Evolutionary conservation across 2,797 vertebrate species (phyloP).

Genomic region (Fistularia commersonii): DNA sequence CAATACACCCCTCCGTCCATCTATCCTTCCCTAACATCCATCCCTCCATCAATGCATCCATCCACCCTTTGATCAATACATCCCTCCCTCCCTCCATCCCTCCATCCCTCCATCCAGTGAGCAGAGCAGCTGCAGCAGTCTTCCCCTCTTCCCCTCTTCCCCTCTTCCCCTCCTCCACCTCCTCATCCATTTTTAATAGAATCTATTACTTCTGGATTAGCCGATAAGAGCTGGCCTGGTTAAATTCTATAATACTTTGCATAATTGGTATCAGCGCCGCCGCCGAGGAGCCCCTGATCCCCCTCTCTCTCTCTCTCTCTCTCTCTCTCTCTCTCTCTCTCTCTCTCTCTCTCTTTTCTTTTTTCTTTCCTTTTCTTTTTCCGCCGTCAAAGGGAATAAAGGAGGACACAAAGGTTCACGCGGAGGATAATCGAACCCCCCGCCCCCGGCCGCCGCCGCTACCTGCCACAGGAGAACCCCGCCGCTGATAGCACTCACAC

Average conservation of each 20-base stretch:
- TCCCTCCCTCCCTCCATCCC: too few relatives aligned
- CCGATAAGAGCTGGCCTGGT: constrained; percentile 77
- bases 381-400: constrained; percentile 7
- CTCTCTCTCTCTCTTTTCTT: too few relatives aligned
- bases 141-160: constrained; percentile 33
- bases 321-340: too few relatives aligned
- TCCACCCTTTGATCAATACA: too few relatives aligned
- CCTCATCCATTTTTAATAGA: constrained; percentile 83
- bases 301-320: constrained; percentile 41
- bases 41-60: too few relatives aligned
- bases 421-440: constrained; percentile 62
- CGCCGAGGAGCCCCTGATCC: constrained; percentile 62
- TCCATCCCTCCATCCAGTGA: too few relatives aligned
- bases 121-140: constrained; percentile 66
- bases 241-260: constrained; percentile 81
- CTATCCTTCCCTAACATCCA: too few relatives aligned
- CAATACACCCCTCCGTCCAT: too few relatives aligned
- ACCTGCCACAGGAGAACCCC: constrained; percentile 48
- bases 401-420: constrained; percentile 61
- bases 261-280: constrained; percentile 78
- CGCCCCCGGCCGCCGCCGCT: too few relatives aligned
- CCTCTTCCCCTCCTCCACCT: constrained; percentile 34
- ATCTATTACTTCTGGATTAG: constrained; percentile 86
- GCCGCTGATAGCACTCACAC: constrained; percentile 59
- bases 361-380: too few relatives aligned